Conservation (phyloP, 2,113 vertebrate species). For the Zonotrichia leucophrys region DNA sequence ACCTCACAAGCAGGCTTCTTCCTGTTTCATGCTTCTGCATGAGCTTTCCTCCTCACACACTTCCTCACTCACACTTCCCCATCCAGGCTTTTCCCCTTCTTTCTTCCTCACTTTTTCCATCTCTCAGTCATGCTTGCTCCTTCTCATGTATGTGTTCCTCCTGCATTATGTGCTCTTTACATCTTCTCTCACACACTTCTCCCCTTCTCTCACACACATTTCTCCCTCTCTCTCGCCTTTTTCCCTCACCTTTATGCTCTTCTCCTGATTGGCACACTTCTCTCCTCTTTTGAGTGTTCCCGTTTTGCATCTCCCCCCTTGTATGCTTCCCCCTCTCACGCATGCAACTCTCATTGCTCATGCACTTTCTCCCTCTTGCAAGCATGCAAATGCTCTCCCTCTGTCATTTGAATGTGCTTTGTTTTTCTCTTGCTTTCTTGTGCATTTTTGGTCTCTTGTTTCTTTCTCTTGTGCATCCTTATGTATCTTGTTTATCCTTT, state of each 20-base stretch:
- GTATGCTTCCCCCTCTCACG: not conserved
- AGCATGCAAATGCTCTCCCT: not conserved
- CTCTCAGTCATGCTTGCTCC: not conserved
- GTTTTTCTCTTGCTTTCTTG: not conserved
- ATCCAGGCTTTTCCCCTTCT: not conserved
- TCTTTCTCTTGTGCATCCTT: not conserved
- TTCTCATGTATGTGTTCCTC: not conserved
- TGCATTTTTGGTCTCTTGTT: not conserved
- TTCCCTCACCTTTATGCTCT: not conserved
- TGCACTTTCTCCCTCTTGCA: not conserved
- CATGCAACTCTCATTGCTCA: not conserved
- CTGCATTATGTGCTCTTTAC: not conserved
- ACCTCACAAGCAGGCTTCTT: not conserved
- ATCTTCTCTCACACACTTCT: not conserved
- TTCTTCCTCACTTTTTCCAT: not conserved
- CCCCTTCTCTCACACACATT: not conserved
- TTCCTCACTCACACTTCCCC: not conserved
- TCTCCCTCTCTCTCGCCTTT: not conserved
- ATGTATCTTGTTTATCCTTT: not conserved
- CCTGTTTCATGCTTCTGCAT: accelerated
- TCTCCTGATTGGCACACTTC: not conserved
- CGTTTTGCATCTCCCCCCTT: not conserved
- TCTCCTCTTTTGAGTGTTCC: not conserved
- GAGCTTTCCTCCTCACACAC: accelerated
- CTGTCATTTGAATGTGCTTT: not conserved